These are phyloP conservation scores for Alauda arvensis DNA, from an alignment of 2,797 vertebrate genomes.

Conservation along the genomic window DNA sequence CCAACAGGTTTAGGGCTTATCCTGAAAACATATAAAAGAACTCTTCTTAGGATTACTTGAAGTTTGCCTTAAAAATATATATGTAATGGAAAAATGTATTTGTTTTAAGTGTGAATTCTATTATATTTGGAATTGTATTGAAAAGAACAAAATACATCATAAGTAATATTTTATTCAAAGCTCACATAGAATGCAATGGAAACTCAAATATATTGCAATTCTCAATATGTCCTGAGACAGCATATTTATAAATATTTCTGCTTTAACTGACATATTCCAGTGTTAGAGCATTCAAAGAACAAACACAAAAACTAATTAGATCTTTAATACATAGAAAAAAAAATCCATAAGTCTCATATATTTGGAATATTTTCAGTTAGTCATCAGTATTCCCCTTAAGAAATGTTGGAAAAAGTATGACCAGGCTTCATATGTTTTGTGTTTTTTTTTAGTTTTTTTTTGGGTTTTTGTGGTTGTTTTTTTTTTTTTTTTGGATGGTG, in stretches of 20 bases:
- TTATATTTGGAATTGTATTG: not conserved
- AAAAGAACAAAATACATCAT: not conserved
- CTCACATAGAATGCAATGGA: not conserved
- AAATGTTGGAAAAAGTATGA: not conserved
- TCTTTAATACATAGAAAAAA: not conserved
- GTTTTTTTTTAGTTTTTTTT: too few relatives aligned
- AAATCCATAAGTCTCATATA: not conserved
- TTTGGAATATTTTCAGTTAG: not conserved
- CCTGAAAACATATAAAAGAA: not conserved
- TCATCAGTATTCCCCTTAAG: not conserved
- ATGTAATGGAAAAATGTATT: not conserved
- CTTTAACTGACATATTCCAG: not conserved
- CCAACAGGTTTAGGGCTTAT: not conserved
- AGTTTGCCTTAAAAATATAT: not conserved
- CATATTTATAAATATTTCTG: not conserved
- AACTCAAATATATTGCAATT: not conserved
- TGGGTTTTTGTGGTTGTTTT: too few relatives aligned
- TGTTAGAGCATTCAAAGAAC: not conserved
- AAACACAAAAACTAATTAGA: not conserved
- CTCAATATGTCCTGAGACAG: fast-evolving
- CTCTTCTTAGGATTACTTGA: not conserved
- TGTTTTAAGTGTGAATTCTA: not conserved
- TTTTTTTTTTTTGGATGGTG: not conserved
- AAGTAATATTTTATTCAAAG: not conserved
- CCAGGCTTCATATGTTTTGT: not conserved